Base-by-base conservation (phyloP, 2,797 vertebrate genomes). In the Dendrocincla fuliginosa region DNA sequence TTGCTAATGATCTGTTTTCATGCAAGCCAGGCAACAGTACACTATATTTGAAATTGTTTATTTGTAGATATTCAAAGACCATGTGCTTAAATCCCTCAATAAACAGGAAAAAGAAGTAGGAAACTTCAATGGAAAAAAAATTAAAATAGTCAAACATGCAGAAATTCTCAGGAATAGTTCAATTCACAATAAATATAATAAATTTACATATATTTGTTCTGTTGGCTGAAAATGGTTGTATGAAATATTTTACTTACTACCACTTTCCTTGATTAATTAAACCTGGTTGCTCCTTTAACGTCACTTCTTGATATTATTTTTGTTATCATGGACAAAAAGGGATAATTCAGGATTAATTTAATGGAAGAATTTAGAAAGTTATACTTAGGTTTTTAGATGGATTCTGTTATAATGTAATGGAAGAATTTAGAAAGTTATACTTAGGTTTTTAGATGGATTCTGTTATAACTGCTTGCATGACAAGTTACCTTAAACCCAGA, bases 401-500 rank as follows among this genome's bases (percentile, higher is more conserved):
- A 8, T 79, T 56, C 22, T 49, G 5, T 60, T 79, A 20, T 41
- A 70, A 46, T 30, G 1, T 14, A 64, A 35, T n/a, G 24, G 19
- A 76, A 91, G 89, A 64, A 84, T 92, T 86, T 67, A 63, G 49
- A 84, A 53, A 44, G 39, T 61, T 83, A 33, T 55, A 16, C 5
- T 22, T 83, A 41, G 12, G 13, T 61, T 93, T 94, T 82, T 37
- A 90, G 44, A 39, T 39, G 27, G 5, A 8, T 79, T 56, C 22
- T 49, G 5, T 60, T 79, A 20, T 41, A 70, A 46, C 0, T 2
- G 11, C 24, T 78, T 75, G 15, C 37, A 71, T 94, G 60, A 69
- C 52, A 95, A 46, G 1, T 82, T 93, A 91, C 91, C 50, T 83
- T 95, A 94, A 96, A 85, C 41, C 2, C 28, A 87, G 57, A 92